phyloP scores from a whole-genome alignment of 2,113 vertebrate genomes.

The Pseudorhombus dupliciocellatus region DNA sequence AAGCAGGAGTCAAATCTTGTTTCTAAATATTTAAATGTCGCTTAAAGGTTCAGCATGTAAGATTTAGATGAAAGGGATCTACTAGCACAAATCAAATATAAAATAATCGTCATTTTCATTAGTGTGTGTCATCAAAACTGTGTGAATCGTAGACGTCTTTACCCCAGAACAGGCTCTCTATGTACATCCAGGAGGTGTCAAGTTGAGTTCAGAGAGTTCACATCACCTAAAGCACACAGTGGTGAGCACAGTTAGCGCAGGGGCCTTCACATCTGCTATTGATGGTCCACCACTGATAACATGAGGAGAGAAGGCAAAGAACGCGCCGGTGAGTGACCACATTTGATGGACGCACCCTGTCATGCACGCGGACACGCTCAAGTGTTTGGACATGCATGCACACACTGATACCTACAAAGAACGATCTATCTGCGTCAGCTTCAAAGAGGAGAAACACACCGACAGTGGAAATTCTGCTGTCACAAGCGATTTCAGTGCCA shows the following conservation, averaged over 20 bases:
- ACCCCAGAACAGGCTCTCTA: too few relatives aligned
- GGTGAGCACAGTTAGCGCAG: background rate
- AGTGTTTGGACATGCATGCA: background rate
- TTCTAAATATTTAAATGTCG: too few relatives aligned
- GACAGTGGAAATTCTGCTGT: conserved; percentile 60
- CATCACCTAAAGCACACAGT: conserved; percentile 4
- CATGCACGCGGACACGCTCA: conserved; percentile 28
- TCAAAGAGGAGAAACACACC: conserved; percentile 14
- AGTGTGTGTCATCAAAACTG: too few relatives aligned
- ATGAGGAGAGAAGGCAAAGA: conserved; percentile 2
- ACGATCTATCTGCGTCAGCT: conserved; percentile 10
- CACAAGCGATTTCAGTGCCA: conserved; percentile 61
- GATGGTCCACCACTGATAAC: conserved; percentile 28
- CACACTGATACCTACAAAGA: conserved; percentile 3
- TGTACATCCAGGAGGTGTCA: background rate
- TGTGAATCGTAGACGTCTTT: conserved; percentile 1
- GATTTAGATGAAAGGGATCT: too few relatives aligned
- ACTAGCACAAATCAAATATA: too few relatives aligned
- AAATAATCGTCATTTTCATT: too few relatives aligned
- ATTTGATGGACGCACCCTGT: conserved; percentile 28
- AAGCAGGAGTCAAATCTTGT: too few relatives aligned
- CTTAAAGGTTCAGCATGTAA: too few relatives aligned
- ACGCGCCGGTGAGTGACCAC: conserved; percentile 14
- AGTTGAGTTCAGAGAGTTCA: conserved; percentile 50
- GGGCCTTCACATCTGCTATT: conserved; percentile 41